A percentile compares a stretch with the other conserved stretches of the same genome.
phyloP scores from a whole-genome alignment of 2,797 vertebrate genomes.

The Gymnopithys bicolor region DNA sequence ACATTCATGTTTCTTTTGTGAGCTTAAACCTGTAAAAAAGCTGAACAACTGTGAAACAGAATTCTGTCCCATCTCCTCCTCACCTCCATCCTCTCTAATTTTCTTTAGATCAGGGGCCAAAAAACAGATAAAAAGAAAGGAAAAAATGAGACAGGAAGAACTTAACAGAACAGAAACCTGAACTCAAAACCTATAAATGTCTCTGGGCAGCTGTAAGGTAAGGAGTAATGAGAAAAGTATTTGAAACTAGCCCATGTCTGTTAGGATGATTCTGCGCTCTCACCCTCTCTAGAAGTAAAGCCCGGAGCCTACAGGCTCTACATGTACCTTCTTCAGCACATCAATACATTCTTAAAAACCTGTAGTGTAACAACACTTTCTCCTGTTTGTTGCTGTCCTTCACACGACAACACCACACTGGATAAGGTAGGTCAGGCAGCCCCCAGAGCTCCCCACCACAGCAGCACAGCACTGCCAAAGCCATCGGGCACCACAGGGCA shows the following conservation, averaged over 20 bases:
- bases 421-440: background rate
- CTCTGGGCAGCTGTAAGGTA: constrained; percentile 19
- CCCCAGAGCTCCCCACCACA: fast-evolving
- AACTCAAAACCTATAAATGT: constrained; percentile 35
- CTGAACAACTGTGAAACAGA: constrained; percentile 49
- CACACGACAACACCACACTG: background rate
- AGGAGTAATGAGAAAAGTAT: constrained; percentile 28
- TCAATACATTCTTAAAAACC: background rate
- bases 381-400: background rate
- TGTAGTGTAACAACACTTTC: background rate
- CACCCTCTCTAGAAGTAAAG: background rate
- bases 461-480: background rate
- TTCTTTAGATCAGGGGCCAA: constrained; percentile 55
- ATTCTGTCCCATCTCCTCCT: constrained; percentile 4
- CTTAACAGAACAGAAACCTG: constrained; percentile 23
- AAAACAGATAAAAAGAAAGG: constrained; percentile 5
- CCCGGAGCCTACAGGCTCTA: background rate
- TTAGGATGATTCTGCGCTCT: background rate
- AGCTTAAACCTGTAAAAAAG: constrained; percentile 28
- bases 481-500: fast-evolving
- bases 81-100: background rate
- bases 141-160: constrained; percentile 1
- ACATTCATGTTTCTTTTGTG: background rate
- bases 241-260: background rate
- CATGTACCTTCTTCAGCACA: background rate